These are phyloP conservation scores for Nipponacmea schrenckii DNA, from an alignment of 2,888 invertebrate species.

Conservation along the genomic window DNA sequence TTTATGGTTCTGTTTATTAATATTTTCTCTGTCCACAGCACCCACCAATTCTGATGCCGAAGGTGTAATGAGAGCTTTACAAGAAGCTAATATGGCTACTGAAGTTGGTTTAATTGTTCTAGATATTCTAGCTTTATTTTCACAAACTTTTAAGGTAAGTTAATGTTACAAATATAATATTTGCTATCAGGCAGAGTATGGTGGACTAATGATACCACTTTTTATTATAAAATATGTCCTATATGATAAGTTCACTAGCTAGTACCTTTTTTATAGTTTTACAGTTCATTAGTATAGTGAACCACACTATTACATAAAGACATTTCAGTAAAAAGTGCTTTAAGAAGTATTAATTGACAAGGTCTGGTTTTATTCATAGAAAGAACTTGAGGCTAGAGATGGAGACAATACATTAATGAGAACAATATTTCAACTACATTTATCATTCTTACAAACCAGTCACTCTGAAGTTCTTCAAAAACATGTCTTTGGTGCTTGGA, in stretches of 20 bases:
- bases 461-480: slow-evolving; percentile 91
- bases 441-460: slow-evolving; percentile 86
- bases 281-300: no score
- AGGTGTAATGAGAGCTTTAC: slow-evolving; percentile 72
- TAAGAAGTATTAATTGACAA: no score
- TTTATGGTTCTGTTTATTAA: no score
- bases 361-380: slow-evolving; percentile 44
- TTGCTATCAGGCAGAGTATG: no score
- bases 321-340: no score
- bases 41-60: slow-evolving; percentile 63
- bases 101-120: slow-evolving; percentile 89
- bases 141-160: slow-evolving; percentile 77
- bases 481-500: slow-evolving; percentile 90
- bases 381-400: slow-evolving; percentile 71
- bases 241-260: no score
- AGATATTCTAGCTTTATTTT: slow-evolving; percentile 87
- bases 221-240: no score
- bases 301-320: no score
- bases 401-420: slow-evolving; percentile 83
- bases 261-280: no score
- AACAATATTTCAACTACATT: slow-evolving; percentile 84
- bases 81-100: slow-evolving; percentile 85
- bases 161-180: neutral
- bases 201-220: no score
- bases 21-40: slow-evolving; percentile 36